Base-by-base conservation (phyloP, 2,113 vertebrate genomes). In the Edolisoma coerulescens region DNA sequence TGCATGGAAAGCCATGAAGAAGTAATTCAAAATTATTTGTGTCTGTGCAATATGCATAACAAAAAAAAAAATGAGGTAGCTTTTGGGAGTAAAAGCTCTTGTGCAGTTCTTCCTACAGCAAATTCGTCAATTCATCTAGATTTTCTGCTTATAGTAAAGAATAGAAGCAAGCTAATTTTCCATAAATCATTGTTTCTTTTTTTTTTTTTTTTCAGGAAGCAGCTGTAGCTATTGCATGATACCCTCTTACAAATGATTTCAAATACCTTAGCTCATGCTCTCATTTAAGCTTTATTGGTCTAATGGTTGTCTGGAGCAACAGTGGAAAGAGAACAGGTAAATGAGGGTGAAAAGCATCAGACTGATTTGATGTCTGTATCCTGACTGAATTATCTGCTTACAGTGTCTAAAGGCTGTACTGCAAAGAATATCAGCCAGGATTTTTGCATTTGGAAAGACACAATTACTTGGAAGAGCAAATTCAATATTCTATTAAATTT, bases 361-460 rank as follows among this genome's bases (percentile, higher is more conserved):
- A 11, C 32, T 67, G 69, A 54, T 93, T 90, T 87, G 59, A 27
- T 87, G 13, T 26, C 49, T 71, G 19, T 74, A 39, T 19, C 28
- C 50, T 87, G 45, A 80, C 41, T 87, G 63, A 88, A 88, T 89
- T 96, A 87, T 18, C 70, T 83, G 30, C 39, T 80, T 69, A 24
- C 32, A 67, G 22, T 49, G 13, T 91, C 53, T 47, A 67, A 80
- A 65, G 59, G 33, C 67, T 89, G 37, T 49, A 23, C 71, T 88
- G 87, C 57, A 45, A 56, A 87, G 63, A 83, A 84, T 74, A 78
- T 84, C 59, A 70, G 73, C 45, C 84, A 91, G 42, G 4, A 37
- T 87, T 84, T 81, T 91, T 90, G 57, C 41, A 61, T 91, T 89
- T 90, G 60, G 76, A 80, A 95, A 85, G 85, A 83, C 45, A 52